A percentile compares a stretch with the other conserved stretches of the same genome.
These are phyloP conservation scores for Phataginus tricuspis DNA, from an alignment of 2,797 vertebrate genomes.

Conservation along the genomic window DNA sequence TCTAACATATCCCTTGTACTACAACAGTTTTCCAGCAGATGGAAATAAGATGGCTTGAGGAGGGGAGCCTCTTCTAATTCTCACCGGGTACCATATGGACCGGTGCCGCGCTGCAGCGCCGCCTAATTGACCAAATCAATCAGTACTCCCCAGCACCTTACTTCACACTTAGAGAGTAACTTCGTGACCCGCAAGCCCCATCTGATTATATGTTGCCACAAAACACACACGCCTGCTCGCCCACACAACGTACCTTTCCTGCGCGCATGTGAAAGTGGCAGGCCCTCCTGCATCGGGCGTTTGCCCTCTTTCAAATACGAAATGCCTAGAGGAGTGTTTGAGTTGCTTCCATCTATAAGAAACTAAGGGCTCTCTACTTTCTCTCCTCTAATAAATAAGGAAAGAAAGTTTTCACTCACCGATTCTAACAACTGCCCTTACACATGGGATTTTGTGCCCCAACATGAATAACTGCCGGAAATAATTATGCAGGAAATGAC, in stretches of 20 bases:
- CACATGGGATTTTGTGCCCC: slow-evolving; percentile 50
- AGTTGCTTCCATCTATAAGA: slow-evolving; percentile 42
- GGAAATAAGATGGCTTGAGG: background rate
- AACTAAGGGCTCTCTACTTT: background rate
- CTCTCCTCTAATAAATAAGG: slow-evolving; percentile 24
- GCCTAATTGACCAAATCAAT: background rate
- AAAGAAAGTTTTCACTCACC: background rate
- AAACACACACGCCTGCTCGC: background rate
- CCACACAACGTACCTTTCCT: background rate
- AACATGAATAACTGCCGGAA: slow-evolving; percentile 31
- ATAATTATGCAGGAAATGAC: slow-evolving; percentile 67
- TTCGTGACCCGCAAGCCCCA: background rate
- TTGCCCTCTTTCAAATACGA: background rate
- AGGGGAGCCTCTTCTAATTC: background rate
- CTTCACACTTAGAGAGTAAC: background rate
- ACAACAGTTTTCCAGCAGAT: background rate
- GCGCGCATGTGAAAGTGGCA: background rate
- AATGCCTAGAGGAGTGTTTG: background rate
- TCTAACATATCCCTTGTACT: background rate
- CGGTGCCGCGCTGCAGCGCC: fast-evolving
- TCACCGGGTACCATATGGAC: background rate
- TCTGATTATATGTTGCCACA: background rate
- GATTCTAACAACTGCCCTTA: slow-evolving; percentile 48
- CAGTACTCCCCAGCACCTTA: background rate
- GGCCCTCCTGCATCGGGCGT: background rate